A percentile compares a stretch with the other conserved stretches of the same genome.
Evolutionary conservation across 2,888 invertebrate species (phyloP).

Genomic region (Eilema caniola): DNA sequence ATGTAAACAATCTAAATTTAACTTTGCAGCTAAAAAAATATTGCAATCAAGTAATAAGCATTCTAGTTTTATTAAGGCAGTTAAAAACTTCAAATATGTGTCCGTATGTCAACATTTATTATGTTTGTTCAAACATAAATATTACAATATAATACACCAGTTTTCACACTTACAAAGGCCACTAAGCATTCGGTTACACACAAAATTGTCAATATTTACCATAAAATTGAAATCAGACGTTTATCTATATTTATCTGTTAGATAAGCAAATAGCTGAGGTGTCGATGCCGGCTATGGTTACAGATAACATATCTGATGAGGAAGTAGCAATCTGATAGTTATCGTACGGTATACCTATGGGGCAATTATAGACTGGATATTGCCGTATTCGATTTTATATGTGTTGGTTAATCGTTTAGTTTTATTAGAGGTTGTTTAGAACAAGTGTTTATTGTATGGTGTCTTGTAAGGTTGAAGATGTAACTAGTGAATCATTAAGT

Average conservation of each 20-base stretch:
- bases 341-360: slow-evolving; percentile 34
- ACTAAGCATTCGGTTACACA: slow-evolving; percentile 34
- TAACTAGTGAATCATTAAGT: too few species aligned
- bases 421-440: slow-evolving; percentile 6
- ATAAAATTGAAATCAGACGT: slow-evolving; percentile 43
- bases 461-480: too few species aligned
- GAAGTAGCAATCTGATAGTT: slow-evolving; percentile 50
- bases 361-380: slow-evolving; percentile 24
- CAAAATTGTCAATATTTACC: slow-evolving; percentile 40
- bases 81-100: background rate
- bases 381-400: slow-evolving; percentile 7
- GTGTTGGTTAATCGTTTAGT: slow-evolving; percentile 5
- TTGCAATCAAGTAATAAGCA: background rate
- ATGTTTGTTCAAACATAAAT: slow-evolving; percentile 21
- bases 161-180: slow-evolving; percentile 38
- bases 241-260: slow-evolving; percentile 44
- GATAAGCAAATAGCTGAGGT: slow-evolving; percentile 57
- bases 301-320: slow-evolving; percentile 58
- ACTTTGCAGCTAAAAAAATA: too few species aligned
- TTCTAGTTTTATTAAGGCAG: background rate
- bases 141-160: slow-evolving; percentile 15
- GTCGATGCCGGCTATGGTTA: slow-evolving; percentile 51
- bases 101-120: background rate
- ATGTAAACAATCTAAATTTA: too few species aligned
- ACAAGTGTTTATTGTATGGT: background rate